Base-by-base conservation (phyloP, 2,888 invertebrate genomes). In the Erpobdella octoculata region DNA sequence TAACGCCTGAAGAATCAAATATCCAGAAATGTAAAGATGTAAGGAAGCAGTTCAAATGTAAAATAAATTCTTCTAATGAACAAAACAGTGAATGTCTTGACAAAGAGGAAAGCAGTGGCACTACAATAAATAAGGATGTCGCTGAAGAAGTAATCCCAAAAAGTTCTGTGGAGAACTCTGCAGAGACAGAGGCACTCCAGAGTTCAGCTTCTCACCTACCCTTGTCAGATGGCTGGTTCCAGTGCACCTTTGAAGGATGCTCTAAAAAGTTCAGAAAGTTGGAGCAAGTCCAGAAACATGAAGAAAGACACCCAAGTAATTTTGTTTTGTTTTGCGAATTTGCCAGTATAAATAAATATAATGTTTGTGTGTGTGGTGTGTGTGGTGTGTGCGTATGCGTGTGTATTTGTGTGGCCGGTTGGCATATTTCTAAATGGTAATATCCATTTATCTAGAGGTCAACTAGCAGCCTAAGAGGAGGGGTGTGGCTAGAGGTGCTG, bases 261-360 rank as follows among this genome's bases (percentile, higher is more conserved):
- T 76, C 74, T 6, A 78, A 79, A 73, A 78, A 79, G 64, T 82
- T 82, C 76, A 80, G 81, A 76, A 80, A 81, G 74, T 79, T 79
- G 71, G 79, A 79, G 72, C 81, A 81, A 74, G 76, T 82, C 64
- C 79, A 79, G 67, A 77, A 81, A 18, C 82, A 82, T 76, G 78
- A 78, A 68, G 79, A 79, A 68, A 80, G 80, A 62, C 82, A 82
- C 75, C 78, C 80, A 59, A 74, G 74, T 71, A 31, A 18, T 35
- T 5, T 9, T 8, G 6, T 53, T 53, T n/a, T 41, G 18, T 41
- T 12, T 41, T 41, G 9, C 18, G 41, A n/a, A n/a, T n/a, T n/a
- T n/a, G n/a, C n/a, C n/a, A n/a, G n/a, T n/a, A n/a, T n/a, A n/a
- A n/a, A n/a, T n/a, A n/a, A n/a, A n/a, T n/a, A n/a, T n/a, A n/a